A percentile compares a stretch with the other conserved stretches of the same genome.
phyloP scores from a whole-genome alignment of 2,797 vertebrate species.

The Enteromius thamalakanensis region DNA sequence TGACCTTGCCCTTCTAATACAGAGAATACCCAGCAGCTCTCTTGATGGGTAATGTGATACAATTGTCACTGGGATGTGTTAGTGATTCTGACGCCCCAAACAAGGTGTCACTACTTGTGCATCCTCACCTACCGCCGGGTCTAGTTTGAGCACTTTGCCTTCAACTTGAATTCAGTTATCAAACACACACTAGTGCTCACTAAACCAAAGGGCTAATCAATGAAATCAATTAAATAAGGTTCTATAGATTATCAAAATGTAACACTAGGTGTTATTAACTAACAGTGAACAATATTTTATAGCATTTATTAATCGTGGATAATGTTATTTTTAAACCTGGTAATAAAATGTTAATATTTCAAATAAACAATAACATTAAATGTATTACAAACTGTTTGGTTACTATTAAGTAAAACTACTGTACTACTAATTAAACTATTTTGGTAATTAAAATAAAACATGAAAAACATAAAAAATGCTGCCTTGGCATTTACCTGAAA shows the following conservation, averaged over 20 bases:
- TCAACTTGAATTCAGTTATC: constrained; percentile 21
- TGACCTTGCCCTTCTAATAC: constrained; percentile 42
- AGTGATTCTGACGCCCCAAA: constrained; percentile 9
- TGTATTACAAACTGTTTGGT: not conserved
- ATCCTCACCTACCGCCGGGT: not conserved
- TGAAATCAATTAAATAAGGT: constrained; percentile 56
- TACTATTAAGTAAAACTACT: not conserved
- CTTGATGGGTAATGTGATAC: constrained; percentile 14
- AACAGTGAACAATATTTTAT: not conserved
- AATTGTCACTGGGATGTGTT: constrained; percentile 19
- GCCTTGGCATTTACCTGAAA: not conserved
- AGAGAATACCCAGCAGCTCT: constrained; percentile 17
- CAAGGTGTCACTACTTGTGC: constrained; percentile 29
- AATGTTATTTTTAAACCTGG: not conserved
- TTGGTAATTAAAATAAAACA: not conserved
- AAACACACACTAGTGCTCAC: constrained; percentile 20
- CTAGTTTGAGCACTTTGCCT: not conserved
- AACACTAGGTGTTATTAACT: not conserved
- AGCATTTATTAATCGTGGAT: not conserved
- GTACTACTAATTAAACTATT: not conserved
- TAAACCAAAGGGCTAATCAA: constrained; percentile 69
- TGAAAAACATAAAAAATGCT: too few species aligned
- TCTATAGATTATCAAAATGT: not conserved
- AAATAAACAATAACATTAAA: not conserved
- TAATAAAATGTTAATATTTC: not conserved